Evolutionary conservation across 1,140 invertebrate genomes (phyloP), one percentile per base, ranked within the genome.

Genomic region (Zophobas atratus): DNA sequence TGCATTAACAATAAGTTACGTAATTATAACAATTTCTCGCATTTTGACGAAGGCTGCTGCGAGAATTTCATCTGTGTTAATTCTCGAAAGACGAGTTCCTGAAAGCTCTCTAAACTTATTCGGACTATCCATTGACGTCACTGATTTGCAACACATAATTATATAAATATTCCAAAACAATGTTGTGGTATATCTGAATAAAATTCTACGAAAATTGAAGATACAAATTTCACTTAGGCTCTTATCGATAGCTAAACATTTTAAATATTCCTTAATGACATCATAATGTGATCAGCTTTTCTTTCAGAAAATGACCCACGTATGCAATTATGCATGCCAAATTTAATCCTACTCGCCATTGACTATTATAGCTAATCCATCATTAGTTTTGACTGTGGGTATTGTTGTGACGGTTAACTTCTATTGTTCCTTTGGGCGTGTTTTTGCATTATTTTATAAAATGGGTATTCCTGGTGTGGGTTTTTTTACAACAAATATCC

Each of bases 281-380:
- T 51, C 49, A 51, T 51, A 51, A 51, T 51, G 49, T 51, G 2
- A 20, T 20, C 49, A 51, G 49, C 2, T 20, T n/a, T 51, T 51
- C 49, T 51, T 51, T n/a, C 20, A 20, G 49, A 51, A 51, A 51
- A 4, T 51, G 49, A 51, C 49, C 49, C 49, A 51, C 49, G 49
- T 51, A 51, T 51, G 2, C 49, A 20, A 51, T n/a, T 6, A 51
- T 51, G 3, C n/a, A 51, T 2, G n/a, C 4, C 49, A 2, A 6
- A 51, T 2, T 51, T 20, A 20, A 2, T 20, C 49, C 2, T 51
- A 20, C 20, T 51, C 6, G 6, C 3, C 49, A 51, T 20, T 20
- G 20, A 51, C 20, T 6, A 20, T 51, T 51, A 20, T 51, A 2
- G n/a, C 4, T 2, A 51, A 51, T 51, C 49, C 6, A n/a, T 51